phyloP scores from a whole-genome alignment of 2,888 invertebrate genomes.

The Caenorhabditis zanzibari region DNA sequence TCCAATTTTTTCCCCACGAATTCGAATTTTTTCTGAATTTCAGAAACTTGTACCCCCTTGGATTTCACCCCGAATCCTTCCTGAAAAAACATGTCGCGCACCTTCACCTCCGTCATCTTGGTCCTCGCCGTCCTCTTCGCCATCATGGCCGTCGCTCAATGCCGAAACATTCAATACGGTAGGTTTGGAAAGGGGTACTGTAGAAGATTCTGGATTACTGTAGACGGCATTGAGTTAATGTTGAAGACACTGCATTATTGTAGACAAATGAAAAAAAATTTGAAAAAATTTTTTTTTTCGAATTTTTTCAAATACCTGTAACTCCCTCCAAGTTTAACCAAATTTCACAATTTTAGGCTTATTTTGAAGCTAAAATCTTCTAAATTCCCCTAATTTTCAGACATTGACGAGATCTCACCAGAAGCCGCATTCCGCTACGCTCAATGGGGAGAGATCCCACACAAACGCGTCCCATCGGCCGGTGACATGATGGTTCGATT shows the following conservation, averaged over 20 bases:
- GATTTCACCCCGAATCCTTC: not conserved
- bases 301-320: no score
- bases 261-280: no score
- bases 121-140: slow-evolving; percentile 54
- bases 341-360: no score
- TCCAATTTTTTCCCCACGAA: not conserved
- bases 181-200: not conserved
- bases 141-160: slow-evolving; percentile 47
- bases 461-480: slow-evolving; percentile 62
- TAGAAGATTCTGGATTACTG: no score
- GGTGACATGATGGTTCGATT: slow-evolving; percentile 67
- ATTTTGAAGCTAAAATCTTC: not conserved
- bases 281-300: no score
- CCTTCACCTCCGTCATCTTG: slow-evolving; percentile 42
- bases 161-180: slow-evolving; percentile 61
- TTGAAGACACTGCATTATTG: no score
- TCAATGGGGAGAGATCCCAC: slow-evolving; percentile 65
- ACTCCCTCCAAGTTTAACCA: no score
- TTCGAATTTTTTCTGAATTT: not conserved
- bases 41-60: slow-evolving; percentile 40
- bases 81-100: slow-evolving; percentile 35
- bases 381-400: slow-evolving; percentile 28
- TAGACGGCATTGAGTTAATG: no score
- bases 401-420: slow-evolving; percentile 52
- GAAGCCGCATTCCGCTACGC: slow-evolving; percentile 58